phyloP scores from a whole-genome alignment of 2,888 invertebrate genomes.

The Cataglyphis rosenhaueri region DNA sequence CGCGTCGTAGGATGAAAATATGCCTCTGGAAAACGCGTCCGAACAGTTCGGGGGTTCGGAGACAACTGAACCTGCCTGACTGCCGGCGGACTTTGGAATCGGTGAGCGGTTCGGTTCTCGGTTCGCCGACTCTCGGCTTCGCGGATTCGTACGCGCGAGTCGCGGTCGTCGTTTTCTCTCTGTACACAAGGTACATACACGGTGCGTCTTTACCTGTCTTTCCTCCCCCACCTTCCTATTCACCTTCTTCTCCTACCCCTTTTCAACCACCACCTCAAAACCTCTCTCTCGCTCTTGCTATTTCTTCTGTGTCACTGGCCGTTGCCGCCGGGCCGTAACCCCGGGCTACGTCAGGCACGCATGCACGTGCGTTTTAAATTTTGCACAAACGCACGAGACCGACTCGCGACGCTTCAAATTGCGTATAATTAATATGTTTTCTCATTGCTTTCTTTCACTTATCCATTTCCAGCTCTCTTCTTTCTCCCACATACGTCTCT shows the following conservation, averaged over 20 bases:
- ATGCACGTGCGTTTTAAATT: constrained; percentile 61
- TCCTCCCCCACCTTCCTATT: constrained; percentile 32
- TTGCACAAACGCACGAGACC: constrained; percentile 22
- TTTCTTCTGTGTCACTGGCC: constrained; percentile 66
- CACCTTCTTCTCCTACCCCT: background rate
- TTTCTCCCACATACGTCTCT: background rate
- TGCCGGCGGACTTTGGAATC: constrained; percentile 79
- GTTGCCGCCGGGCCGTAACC: constrained; percentile 47
- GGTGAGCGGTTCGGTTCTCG: constrained; percentile 74
- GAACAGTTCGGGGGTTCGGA: constrained; percentile 83
- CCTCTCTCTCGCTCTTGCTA: constrained; percentile 47
- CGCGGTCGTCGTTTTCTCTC: constrained; percentile 69
- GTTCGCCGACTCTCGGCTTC: constrained; percentile 72
- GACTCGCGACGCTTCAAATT: constrained; percentile 9
- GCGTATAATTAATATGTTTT: background rate
- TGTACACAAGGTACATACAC: constrained; percentile 51
- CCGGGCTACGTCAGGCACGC: constrained; percentile 34
- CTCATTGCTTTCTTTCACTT: background rate
- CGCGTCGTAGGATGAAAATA: background rate
- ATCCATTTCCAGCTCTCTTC: background rate
- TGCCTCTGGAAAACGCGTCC: constrained; percentile 75
- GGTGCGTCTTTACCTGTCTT: constrained; percentile 32
- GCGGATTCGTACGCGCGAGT: constrained; percentile 65
- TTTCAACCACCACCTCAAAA: constrained; percentile 1
- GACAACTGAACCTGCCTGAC: constrained; percentile 83